Conservation (phyloP, 2,888 invertebrate species). For the Ochropacha duplaris region DNA sequence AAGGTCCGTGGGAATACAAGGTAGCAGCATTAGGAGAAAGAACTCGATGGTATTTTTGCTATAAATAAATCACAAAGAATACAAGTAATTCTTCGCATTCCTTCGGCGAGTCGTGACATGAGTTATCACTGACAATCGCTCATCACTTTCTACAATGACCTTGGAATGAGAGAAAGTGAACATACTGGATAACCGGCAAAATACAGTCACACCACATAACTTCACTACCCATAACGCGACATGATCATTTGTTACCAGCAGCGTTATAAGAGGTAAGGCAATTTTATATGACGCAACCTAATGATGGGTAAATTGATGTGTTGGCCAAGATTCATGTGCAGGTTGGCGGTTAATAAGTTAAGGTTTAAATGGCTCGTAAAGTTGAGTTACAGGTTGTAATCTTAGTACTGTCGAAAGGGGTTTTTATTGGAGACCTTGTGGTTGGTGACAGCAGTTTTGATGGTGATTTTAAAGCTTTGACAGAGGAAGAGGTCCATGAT, state of each 20-base stretch:
- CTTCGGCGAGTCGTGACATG: neutral
- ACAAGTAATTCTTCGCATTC: neutral
- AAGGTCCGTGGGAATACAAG: too few relatives aligned
- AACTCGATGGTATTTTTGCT: too few relatives aligned
- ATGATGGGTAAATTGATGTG: neutral
- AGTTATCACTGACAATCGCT: slow-evolving; percentile 14
- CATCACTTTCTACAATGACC: slow-evolving; percentile 32
- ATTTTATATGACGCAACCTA: neutral
- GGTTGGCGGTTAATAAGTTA: neutral
- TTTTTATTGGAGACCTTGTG: neutral
- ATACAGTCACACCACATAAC: neutral
- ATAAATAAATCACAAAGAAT: neutral
- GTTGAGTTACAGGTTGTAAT: neutral
- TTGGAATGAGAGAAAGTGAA: slow-evolving; percentile 28
- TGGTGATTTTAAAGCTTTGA: too few relatives aligned
- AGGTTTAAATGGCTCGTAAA: neutral
- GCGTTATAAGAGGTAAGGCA: neutral
- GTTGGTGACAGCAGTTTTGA: neutral
- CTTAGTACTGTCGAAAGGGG: neutral
- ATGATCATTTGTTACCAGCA: neutral
- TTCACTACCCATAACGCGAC: neutral
- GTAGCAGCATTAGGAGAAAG: too few relatives aligned
- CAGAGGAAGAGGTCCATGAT: too few relatives aligned
- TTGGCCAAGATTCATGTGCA: neutral
- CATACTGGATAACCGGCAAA: slow-evolving; percentile 10